Percentiles rank a stretch among this genome's conserved stretches.
Conservation (phyloP, 2,113 vertebrate species). For the Pomatostomus ruficeps region DNA sequence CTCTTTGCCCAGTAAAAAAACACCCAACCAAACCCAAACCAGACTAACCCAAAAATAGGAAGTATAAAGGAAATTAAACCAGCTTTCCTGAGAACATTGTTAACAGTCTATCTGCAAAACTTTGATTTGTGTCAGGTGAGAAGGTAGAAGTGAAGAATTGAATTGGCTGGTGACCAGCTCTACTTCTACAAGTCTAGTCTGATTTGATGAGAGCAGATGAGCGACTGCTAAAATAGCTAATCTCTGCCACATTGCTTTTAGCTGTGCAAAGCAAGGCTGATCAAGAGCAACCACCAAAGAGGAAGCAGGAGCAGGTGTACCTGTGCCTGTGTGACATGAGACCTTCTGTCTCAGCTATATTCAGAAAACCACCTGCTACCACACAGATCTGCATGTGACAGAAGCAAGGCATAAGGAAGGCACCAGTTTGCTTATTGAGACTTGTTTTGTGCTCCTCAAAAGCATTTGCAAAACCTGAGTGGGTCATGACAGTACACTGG, state of each 20-base stretch:
- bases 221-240: neutral
- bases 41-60: neutral
- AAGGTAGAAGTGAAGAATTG: neutral
- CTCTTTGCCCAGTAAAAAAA: neutral
- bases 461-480: neutral
- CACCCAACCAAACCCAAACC: neutral
- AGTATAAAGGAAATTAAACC: neutral
- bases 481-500: neutral
- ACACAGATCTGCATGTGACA: neutral
- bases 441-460: neutral
- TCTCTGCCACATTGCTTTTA: neutral
- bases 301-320: neutral
- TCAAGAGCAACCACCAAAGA: neutral
- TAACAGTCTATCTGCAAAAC: neutral
- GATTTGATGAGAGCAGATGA: neutral
- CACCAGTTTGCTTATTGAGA: neutral
- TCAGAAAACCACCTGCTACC: neutral
- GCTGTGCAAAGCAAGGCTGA: neutral
- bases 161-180: neutral
- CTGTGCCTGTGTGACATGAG: neutral
- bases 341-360: neutral
- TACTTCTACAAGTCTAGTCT: neutral
- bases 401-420: neutral
- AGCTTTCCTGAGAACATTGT: neutral
- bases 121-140: neutral